phyloP scores from a whole-genome alignment of 1,140 invertebrate genomes.

The Paraescarpia echinospica region DNA sequence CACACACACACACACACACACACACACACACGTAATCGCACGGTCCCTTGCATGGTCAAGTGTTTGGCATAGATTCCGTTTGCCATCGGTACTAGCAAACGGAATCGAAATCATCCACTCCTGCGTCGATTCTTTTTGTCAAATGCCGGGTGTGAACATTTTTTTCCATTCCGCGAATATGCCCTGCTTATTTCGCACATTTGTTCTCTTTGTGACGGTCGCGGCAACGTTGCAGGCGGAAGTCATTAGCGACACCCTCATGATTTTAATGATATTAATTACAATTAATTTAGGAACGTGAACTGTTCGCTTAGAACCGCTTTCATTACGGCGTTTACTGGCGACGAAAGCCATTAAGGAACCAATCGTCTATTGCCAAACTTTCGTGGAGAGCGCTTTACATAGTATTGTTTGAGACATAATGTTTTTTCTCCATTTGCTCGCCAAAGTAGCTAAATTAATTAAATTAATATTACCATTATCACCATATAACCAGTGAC shows the following conservation, averaged over 20 bases:
- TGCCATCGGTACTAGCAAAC: not conserved
- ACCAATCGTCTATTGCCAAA: not conserved
- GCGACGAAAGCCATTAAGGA: not conserved
- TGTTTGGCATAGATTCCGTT: no score
- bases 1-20: no score
- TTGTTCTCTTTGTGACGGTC: not conserved
- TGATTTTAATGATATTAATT: constrained; percentile 2
- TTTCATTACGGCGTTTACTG: not conserved
- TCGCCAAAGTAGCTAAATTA: not conserved
- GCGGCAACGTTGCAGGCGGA: not conserved
- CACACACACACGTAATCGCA: no score
- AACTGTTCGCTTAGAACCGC: not conserved
- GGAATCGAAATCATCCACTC: not conserved
- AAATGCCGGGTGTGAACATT: not conserved
- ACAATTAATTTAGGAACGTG: constrained; percentile 1
- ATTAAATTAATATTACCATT: constrained; percentile 7
- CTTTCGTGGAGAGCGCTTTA: not conserved
- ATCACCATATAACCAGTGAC: not conserved
- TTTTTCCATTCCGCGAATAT: not conserved
- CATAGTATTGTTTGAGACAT: constrained; percentile 1
- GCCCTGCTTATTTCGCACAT: not conserved
- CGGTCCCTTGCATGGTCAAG: no score
- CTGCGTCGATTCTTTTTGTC: not conserved
- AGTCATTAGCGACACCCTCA: constrained; percentile 3
- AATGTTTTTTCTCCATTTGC: not conserved